Evolutionary conservation across 2,888 invertebrate genomes (phyloP).

Genomic region (Phrixothrix hirtus): DNA sequence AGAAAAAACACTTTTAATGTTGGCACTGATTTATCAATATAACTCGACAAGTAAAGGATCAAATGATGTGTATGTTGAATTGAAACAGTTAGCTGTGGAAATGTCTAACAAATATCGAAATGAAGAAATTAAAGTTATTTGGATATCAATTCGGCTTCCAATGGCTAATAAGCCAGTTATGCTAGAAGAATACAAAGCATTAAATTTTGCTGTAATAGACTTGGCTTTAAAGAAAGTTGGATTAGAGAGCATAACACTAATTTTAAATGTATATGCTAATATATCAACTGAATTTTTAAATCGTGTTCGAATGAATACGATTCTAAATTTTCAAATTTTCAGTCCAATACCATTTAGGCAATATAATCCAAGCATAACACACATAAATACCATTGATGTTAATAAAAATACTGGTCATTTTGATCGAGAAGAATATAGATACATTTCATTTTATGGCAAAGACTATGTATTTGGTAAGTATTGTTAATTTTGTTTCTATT

Average conservation of each 20-base stretch:
- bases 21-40: constrained; percentile 71
- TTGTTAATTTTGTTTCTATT: constrained; percentile 18
- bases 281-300: constrained; percentile 86
- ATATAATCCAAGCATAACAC: constrained; percentile 72
- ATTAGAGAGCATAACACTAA: constrained; percentile 72
- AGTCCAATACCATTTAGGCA: constrained; percentile 90
- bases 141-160: constrained; percentile 71
- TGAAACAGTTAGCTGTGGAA: constrained; percentile 67
- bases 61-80: constrained; percentile 48
- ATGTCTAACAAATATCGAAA: constrained; percentile 68
- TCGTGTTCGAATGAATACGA: constrained; percentile 93
- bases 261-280: constrained; percentile 69
- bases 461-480: constrained; percentile 74
- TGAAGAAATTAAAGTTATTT: constrained; percentile 68
- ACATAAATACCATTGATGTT: constrained; percentile 61
- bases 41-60: constrained; percentile 67
- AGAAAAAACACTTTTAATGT: constrained; percentile 76
- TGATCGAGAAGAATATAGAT: constrained; percentile 72
- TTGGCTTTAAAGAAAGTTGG: constrained; percentile 71
- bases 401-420: constrained; percentile 80
- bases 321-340: constrained; percentile 85
- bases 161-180: constrained; percentile 43
- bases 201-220: constrained; percentile 67
- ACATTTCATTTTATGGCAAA: constrained; percentile 78
- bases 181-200: constrained; percentile 50